Evolutionary conservation across 2,797 vertebrate species (phyloP).

Genomic region (Toxotes lorentzi): DNA sequence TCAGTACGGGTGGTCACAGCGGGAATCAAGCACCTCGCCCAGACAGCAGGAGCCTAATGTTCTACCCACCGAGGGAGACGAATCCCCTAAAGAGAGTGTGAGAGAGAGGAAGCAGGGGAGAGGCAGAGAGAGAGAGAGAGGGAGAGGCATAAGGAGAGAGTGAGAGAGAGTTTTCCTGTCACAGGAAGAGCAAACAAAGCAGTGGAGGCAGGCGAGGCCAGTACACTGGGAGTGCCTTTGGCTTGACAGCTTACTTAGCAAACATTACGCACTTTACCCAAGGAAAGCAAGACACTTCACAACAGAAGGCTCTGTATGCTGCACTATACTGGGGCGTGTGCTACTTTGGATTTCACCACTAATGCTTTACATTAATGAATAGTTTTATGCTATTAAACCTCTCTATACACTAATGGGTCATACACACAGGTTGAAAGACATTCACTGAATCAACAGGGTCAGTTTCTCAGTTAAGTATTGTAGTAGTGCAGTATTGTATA

Average conservation of each 20-base stretch:
- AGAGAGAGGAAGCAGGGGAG: conserved; percentile 12
- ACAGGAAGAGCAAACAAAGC: conserved; percentile 76
- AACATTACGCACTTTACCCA: conserved; percentile 65
- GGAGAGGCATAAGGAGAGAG: conserved; percentile 1
- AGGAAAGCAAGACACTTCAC: conserved; percentile 24
- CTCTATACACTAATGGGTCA: neutral
- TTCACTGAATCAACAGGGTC: neutral
- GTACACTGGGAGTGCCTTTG: conserved; percentile 63
- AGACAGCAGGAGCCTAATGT: conserved; percentile 29
- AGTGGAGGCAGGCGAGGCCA: conserved; percentile 28
- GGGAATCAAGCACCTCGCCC: conserved; percentile 19
- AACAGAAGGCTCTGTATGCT: conserved; percentile 8
- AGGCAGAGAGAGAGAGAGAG: conserved; percentile 21
- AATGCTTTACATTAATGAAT: neutral
- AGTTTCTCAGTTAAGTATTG: neutral
- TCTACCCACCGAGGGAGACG: conserved; percentile 25
- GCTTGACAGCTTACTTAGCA: conserved; percentile 61
- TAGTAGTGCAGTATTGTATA: neutral
- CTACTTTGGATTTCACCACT: neutral
- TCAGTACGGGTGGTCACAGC: conserved; percentile 10
- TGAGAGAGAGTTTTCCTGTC: conserved; percentile 50
- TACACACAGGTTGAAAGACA: neutral
- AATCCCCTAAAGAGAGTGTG: conserved; percentile 17
- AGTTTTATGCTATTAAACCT: neutral
- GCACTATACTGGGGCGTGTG: neutral